Base-by-base conservation (phyloP, 2,888 invertebrate species). In the Drosophila suboccidentalis region DNA sequence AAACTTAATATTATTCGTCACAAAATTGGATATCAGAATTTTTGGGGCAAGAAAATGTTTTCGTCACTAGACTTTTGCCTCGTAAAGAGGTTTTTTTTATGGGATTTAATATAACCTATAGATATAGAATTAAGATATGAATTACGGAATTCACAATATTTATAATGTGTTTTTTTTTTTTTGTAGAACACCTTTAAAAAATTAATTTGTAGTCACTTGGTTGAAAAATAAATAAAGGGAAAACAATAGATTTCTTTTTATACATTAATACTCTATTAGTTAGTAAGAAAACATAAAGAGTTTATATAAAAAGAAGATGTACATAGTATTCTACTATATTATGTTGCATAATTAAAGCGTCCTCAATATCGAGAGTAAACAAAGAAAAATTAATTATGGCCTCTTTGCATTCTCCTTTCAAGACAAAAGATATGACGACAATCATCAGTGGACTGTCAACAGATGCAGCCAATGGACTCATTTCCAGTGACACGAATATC, bases 381-480 rank as follows among this genome's bases (percentile, higher is more conserved):
- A 82, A 72, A 63, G 62, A 22, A 39, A 54, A 72, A 66, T 53
- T 77, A 73, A 83, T 77, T 82, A 77, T 26, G 46, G 36, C 15
- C 38, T 41, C 49, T 15, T 59, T 50, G n/a, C 38, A 47, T 59
- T 51, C 36, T 55, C 5, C 34, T 34, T 36, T 39, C 36, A 32
- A 8, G 36, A 49, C 59, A 68, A 68, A 57, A 55, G 65, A 57
- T 34, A 50, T 55, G 32, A 9, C 26, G 19, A 36, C n/a, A 39
- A 13, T 17, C 47, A 47, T 55, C 49, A 63, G 19, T 44, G 38
- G 54, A 22, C 50, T 46, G 41, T 41, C 54, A 46, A 19, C 34
- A 53, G 32, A n/a, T 44, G 44, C 50, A 36, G 13, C 26, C 29
- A 26, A 32, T 29, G 15, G 34, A 43, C 15, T 39, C 32, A 17